Percentiles rank a stretch among this genome's conserved stretches.
phyloP scores from a whole-genome alignment of 1,140 invertebrate species.

The Meloidogyne hapla region DNA sequence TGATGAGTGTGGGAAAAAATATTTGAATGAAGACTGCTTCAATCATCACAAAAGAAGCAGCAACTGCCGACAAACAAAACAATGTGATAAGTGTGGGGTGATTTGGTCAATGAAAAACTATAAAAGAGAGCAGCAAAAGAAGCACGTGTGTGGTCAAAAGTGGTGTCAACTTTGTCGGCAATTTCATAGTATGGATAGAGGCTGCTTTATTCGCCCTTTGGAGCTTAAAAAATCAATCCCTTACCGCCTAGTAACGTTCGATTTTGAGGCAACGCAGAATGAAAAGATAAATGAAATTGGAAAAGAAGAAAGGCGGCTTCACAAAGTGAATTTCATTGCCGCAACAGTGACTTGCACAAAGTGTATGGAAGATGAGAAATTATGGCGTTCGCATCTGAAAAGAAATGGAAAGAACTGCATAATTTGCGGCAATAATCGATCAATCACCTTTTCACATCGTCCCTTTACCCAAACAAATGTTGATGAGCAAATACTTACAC shows the following conservation, averaged over 20 bases:
- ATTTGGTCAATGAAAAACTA: conserved; percentile 1
- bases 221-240: background rate
- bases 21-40: background rate
- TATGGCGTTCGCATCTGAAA: background rate
- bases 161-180: background rate
- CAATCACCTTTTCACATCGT: no score
- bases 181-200: background rate
- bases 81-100: background rate
- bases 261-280: conserved; percentile 9
- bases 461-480: no score
- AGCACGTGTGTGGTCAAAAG: background rate
- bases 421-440: no score
- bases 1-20: conserved; percentile 1
- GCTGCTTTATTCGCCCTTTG: background rate
- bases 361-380: background rate
- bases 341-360: conserved; percentile 1
- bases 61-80: background rate
- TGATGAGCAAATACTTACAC: no score
- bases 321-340: background rate
- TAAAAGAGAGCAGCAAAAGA: background rate
- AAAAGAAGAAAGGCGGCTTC: background rate
- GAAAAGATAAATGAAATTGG: background rate
- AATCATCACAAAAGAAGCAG: background rate
- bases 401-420: no score
- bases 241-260: background rate